Percentiles rank a stretch among this genome's conserved stretches.
Evolutionary conservation across 2,113 vertebrate genomes (phyloP).

Genomic region (Sapajus apella): DNA sequence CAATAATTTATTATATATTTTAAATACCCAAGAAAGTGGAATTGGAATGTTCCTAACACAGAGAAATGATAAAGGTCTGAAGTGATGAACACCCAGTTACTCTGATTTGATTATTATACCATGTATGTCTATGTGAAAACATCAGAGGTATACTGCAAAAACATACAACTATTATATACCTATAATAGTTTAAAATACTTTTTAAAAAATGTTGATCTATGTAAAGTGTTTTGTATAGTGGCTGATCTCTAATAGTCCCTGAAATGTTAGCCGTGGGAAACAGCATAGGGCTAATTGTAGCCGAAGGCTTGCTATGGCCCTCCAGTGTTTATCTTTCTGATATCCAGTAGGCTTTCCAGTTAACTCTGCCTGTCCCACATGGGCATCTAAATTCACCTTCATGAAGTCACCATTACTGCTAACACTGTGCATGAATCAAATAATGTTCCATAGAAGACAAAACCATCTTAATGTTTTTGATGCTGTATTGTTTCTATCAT

Average conservation of each 20-base stretch:
- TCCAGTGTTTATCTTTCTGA: background rate
- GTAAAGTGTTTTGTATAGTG: background rate
- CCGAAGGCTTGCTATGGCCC: background rate
- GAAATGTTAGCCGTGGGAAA: background rate
- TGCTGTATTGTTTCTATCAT: accelerated
- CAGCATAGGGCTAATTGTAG: no score
- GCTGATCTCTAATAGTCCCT: background rate
- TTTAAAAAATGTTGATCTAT: background rate
- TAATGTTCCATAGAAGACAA: background rate
- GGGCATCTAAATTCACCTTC: background rate
- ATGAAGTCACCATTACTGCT: background rate
- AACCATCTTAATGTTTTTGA: no score
- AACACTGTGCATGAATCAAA: background rate
- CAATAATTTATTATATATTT: background rate
- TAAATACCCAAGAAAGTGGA: background rate
- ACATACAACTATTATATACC: background rate
- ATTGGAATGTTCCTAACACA: background rate
- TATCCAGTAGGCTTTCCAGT: background rate
- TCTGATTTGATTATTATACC: background rate
- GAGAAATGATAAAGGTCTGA: background rate
- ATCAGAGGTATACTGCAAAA: background rate
- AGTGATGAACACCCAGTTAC: background rate
- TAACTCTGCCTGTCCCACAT: background rate
- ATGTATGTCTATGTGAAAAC: background rate
- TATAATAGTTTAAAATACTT: background rate